Evolutionary conservation across 2,888 invertebrate species (phyloP), one percentile per base, ranked within the genome.

Genomic region (Trissolcus japonicus): DNA sequence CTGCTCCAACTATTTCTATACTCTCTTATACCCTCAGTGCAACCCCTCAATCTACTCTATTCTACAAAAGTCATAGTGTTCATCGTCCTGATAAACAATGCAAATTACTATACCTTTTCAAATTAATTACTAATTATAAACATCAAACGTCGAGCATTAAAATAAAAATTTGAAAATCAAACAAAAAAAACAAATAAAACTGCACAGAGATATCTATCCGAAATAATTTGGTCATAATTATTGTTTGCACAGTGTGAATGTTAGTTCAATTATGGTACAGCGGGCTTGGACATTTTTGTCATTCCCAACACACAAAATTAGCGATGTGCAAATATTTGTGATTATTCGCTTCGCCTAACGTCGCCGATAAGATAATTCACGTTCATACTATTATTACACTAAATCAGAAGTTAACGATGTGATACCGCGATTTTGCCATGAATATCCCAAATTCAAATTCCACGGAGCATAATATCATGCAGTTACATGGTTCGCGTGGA

Each of bases 401-500:
- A 78, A 78, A 80, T 78, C 78, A 76, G 71, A 78, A 76, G 74
- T 76, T 76, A 78, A 76, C 73, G 55, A 65, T 65, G 73, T 78
- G 65, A 76, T 73, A 51, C 69, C 60, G 74, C 53, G 68, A 60
- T 75, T 66, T 62, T 61, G 62, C 75, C 73, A 55, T 73, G 62
- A 16, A 67, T 56, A 81, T 79, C 76, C 80, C 72, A 78, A 82
- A 79, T 83, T 80, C 81, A 78, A 83, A 84, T 83, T 83, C 82
- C 83, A 80, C 69, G 78, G 65, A 80, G 80, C 77, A 82, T 81
- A 83, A 83, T 81, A 79, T 80, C 80, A 76, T 81, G 82, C 81
- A 82, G 80, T 83, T 81, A 82, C 80, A 80, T 79, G 66, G 79
- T 68, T 69, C 74, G 78, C 63, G 72, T 65, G 79, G 78, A 80